Percentiles rank a stretch among this genome's conserved stretches.
These are phyloP conservation scores for Menura novaehollandiae DNA, from an alignment of 2,113 vertebrate genomes.

Conservation along the genomic window DNA sequence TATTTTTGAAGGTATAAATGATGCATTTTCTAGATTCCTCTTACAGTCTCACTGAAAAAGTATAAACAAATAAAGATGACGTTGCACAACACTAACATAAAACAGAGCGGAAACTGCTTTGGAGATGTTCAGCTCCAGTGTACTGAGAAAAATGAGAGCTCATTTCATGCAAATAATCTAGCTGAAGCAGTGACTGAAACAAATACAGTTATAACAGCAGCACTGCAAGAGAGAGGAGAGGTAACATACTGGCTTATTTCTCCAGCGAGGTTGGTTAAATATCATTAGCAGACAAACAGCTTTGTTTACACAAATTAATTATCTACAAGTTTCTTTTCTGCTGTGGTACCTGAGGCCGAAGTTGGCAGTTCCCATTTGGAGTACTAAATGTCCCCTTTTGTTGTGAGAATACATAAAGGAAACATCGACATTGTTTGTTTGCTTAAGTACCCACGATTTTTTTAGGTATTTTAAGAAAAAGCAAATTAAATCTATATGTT, in stretches of 20 bases:
- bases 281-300: neutral
- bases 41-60: neutral
- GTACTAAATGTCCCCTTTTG: rapidly evolving
- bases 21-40: neutral
- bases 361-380: neutral
- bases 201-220: neutral
- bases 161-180: neutral
- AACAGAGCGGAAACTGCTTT: neutral
- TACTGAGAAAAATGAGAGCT: neutral
- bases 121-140: neutral
- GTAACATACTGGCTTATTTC: neutral
- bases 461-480: neutral
- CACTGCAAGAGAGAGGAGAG: neutral
- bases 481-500: neutral
- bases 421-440: neutral
- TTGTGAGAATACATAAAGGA: neutral
- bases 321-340: neutral
- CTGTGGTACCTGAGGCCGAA: neutral
- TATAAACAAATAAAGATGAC: neutral
- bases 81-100: neutral
- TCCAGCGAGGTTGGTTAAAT: neutral
- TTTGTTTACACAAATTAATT: neutral
- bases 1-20: neutral
- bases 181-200: neutral
- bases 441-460: neutral